phyloP scores from a whole-genome alignment of 1,140 invertebrate genomes.

The Mactra quadrangularis region DNA sequence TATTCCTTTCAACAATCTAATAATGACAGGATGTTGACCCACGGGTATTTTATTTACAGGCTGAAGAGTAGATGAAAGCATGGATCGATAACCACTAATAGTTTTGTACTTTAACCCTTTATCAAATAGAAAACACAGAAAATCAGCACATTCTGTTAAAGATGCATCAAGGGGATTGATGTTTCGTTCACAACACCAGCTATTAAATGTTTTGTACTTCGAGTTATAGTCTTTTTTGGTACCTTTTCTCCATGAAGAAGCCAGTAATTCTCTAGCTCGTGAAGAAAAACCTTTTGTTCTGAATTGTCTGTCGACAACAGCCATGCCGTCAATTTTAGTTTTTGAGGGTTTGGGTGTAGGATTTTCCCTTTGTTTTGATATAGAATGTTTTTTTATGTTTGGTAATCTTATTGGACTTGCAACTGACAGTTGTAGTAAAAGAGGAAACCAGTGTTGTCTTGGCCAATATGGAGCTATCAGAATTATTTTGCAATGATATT shows the following conservation, averaged over 20 bases:
- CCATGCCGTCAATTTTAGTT: slow-evolving; percentile 53
- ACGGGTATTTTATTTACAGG: slow-evolving; percentile 24
- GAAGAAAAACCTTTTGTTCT: slow-evolving; percentile 45
- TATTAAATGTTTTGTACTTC: slow-evolving; percentile 44
- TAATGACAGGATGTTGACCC: slow-evolving; percentile 40
- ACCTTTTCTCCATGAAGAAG: slow-evolving; percentile 30
- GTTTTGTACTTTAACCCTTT: no score
- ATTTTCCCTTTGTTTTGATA: slow-evolving; percentile 33
- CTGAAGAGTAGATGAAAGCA: not conserved
- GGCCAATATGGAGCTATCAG: slow-evolving; percentile 50
- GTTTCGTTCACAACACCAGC: slow-evolving; percentile 52
- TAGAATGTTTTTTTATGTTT: slow-evolving; percentile 30
- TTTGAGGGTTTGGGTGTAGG: slow-evolving; percentile 26
- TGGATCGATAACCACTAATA: no score
- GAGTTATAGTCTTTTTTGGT: slow-evolving; percentile 47
- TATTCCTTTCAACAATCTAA: slow-evolving; percentile 2
- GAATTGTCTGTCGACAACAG: slow-evolving; percentile 51
- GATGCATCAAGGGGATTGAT: no score
- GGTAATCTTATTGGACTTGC: no score
- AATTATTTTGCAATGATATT: no score
- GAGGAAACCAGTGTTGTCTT: slow-evolving; percentile 26
- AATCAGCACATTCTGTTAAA: no score
- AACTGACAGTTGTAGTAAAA: slow-evolving; percentile 15
- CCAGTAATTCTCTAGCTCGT: slow-evolving; percentile 28
- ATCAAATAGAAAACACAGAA: no score